Conservation (phyloP, 2,888 invertebrate species). For the Zaprionus lineosus region DNA sequence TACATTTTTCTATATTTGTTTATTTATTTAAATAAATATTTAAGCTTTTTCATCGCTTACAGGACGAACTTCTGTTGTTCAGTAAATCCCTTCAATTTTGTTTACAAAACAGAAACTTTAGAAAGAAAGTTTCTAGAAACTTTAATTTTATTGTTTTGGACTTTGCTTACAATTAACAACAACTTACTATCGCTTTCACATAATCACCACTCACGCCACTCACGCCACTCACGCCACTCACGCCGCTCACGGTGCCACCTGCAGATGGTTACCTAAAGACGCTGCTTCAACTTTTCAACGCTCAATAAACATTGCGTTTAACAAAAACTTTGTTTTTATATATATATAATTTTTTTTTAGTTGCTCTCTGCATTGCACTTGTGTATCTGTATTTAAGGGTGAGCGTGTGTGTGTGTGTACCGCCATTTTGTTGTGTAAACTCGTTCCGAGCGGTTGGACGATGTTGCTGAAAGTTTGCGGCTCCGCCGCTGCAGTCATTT, state of each 20-base stretch:
- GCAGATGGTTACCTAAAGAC: slow-evolving; percentile 38
- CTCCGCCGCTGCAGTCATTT: slow-evolving; percentile 58
- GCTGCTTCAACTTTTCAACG: slow-evolving; percentile 44
- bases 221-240: no score
- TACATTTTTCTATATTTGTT: no score
- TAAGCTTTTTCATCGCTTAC: no score
- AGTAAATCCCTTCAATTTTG: no score
- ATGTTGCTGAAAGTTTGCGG: slow-evolving; percentile 51
- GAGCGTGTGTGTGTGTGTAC: slow-evolving; percentile 34
- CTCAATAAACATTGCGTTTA: slow-evolving; percentile 76
- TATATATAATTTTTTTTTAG: slow-evolving; percentile 41
- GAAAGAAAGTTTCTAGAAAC: no score
- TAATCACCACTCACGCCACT: no score
- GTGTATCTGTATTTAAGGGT: slow-evolving; percentile 6
- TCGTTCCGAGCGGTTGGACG: slow-evolving; percentile 28
- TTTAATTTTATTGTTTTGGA: no score
- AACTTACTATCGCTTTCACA: no score
- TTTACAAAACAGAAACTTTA: no score
- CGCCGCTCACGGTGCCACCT: slow-evolving; percentile 22
- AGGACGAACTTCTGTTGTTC: no score
- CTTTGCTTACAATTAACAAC: no score
- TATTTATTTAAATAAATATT: no score
- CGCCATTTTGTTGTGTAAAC: slow-evolving; percentile 73
- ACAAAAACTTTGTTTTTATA: slow-evolving; percentile 54
- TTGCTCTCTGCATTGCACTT: slow-evolving; percentile 57